Evolutionary conservation across 2,113 vertebrate species (phyloP).

Genomic region (Hystrix cristata): DNA sequence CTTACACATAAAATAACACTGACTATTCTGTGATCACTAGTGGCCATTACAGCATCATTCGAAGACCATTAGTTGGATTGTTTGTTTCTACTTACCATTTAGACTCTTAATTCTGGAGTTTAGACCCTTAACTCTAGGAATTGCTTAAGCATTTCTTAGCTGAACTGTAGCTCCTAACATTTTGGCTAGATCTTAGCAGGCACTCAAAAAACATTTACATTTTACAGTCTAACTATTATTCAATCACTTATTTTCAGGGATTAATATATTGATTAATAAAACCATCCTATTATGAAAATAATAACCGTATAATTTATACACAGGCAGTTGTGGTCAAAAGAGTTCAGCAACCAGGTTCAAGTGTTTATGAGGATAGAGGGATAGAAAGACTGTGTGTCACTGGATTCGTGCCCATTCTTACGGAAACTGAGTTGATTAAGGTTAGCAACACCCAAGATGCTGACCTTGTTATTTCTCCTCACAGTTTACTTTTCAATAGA

Average conservation of each 20-base stretch:
- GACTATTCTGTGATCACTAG: neutral
- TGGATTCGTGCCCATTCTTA: neutral
- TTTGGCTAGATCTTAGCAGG: neutral
- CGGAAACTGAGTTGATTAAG: neutral
- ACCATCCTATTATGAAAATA: neutral
- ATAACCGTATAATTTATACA: constrained; percentile 43
- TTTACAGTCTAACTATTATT: neutral
- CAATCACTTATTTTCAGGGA: neutral
- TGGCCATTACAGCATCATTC: neutral
- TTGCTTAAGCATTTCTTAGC: neutral
- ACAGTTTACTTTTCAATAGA: neutral
- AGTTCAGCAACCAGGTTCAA: constrained; percentile 17
- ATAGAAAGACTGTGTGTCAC: neutral
- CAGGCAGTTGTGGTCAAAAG: neutral
- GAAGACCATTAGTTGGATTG: neutral
- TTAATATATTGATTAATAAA: constrained; percentile 59
- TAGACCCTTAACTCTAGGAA: neutral
- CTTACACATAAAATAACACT: neutral
- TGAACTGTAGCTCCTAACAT: neutral
- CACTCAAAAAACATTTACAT: constrained; percentile 36
- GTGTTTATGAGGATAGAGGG: neutral
- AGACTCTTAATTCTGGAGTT: neutral
- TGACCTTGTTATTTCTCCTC: neutral
- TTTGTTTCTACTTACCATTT: neutral
- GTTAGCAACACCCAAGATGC: neutral